These are phyloP conservation scores for Dissostichus mawsoni DNA, from an alignment of 2,113 vertebrate species.

Conservation along the genomic window DNA sequence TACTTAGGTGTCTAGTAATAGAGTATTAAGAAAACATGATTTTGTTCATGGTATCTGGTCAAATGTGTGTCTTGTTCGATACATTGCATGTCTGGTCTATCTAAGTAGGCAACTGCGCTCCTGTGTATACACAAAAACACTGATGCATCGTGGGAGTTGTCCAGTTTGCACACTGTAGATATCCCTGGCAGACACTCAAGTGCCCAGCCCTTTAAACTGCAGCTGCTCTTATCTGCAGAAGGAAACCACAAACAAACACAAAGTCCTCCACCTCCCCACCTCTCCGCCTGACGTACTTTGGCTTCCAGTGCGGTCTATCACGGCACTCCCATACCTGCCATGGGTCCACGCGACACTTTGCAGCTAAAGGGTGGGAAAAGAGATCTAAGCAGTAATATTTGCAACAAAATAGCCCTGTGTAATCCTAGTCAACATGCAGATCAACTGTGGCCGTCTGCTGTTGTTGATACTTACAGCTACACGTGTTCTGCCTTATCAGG, in stretches of 20 bases:
- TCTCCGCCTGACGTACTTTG: conserved; percentile 24
- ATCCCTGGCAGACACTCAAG: conserved; percentile 44
- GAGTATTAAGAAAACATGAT: not conserved
- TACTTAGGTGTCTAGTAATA: no score
- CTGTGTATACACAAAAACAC: conserved; percentile 16
- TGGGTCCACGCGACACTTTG: not conserved
- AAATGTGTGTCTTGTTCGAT: not conserved
- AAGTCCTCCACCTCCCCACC: conserved; percentile 11
- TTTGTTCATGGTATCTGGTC: not conserved
- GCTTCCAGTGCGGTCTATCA: conserved; percentile 50
- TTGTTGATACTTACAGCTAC: not conserved
- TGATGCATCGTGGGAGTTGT: conserved; percentile 56
- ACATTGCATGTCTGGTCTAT: not conserved
- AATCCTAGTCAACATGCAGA: not conserved
- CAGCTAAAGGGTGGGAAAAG: not conserved
- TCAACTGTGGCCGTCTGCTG: not conserved
- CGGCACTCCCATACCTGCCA: conserved; percentile 36
- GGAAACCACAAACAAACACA: conserved; percentile 62
- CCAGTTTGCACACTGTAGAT: conserved; percentile 44
- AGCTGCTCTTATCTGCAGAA: conserved; percentile 71
- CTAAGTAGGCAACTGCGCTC: not conserved
- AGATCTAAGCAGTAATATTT: not conserved
- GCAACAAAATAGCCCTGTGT: not conserved
- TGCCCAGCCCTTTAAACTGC: conserved; percentile 59
- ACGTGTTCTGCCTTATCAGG: not conserved